phyloP scores from a whole-genome alignment of 2,888 invertebrate genomes.

The Drosophila quinaria region DNA sequence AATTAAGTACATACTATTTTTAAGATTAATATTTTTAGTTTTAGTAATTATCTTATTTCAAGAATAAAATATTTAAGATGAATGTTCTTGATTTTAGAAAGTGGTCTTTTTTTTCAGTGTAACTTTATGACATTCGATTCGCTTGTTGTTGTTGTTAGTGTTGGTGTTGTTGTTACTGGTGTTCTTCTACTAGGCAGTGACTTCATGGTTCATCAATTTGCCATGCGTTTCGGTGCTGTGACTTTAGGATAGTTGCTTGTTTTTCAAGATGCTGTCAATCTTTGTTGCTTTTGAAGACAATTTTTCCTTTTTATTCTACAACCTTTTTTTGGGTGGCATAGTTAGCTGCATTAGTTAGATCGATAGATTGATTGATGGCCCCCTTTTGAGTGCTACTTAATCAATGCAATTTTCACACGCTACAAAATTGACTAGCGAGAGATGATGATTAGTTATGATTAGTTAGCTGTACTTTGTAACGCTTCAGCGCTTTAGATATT shows the following conservation, averaged over 20 bases:
- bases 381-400: conserved; percentile 57
- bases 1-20: too few relatives aligned
- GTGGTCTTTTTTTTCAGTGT: too few relatives aligned
- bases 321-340: conserved; percentile 16
- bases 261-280: conserved; percentile 22
- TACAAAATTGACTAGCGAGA: conserved; percentile 19
- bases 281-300: conserved; percentile 1
- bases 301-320: not conserved
- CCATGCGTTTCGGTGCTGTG: conserved; percentile 48
- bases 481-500: conserved; percentile 26
- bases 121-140: conserved; percentile 68
- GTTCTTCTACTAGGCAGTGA: conserved; percentile 33
- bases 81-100: too few relatives aligned
- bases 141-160: conserved; percentile 30
- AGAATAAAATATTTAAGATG: too few relatives aligned
- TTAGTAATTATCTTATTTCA: too few relatives aligned
- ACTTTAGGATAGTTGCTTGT: conserved; percentile 27
- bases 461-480: conserved; percentile 46
- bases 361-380: conserved; percentile 62
- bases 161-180: conserved; percentile 26
- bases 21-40: too few relatives aligned
- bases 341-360: conserved; percentile 45
- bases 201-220: conserved; percentile 69
- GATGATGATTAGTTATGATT: conserved; percentile 45
- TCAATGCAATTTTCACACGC: conserved; percentile 73